phyloP scores from a whole-genome alignment of 1,140 invertebrate genomes.

The Rhagoletis zephyria region DNA sequence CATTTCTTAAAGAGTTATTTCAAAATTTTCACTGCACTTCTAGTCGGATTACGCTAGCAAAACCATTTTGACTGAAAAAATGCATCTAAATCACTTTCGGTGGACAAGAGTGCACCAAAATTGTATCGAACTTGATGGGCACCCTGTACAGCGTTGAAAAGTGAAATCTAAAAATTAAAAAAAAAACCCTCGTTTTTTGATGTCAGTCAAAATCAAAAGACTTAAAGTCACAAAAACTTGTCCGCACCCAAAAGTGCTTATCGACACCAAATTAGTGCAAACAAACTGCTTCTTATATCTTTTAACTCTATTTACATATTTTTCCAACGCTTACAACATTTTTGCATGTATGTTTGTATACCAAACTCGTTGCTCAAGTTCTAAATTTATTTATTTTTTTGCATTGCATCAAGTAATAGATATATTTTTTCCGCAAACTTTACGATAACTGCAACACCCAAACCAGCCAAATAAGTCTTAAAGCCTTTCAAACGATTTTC shows the following conservation, averaged over 20 bases:
- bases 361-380: background rate
- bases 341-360: background rate
- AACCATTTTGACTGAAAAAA: too few species aligned
- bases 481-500: background rate
- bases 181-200: background rate
- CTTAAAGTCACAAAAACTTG: conserved; percentile 38
- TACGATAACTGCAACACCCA: background rate
- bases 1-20: too few species aligned
- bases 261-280: background rate
- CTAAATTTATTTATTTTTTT: background rate
- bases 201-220: background rate
- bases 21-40: too few species aligned
- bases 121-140: too few species aligned
- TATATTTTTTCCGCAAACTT: background rate
- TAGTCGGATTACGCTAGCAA: too few species aligned
- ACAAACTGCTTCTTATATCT: background rate
- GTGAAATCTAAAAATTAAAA: background rate
- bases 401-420: background rate
- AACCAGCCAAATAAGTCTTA: background rate
- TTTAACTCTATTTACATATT: background rate
- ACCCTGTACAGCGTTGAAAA: too few species aligned
- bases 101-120: too few species aligned
- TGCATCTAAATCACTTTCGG: too few species aligned
- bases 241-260: background rate
- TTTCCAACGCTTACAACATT: background rate